phyloP scores from a whole-genome alignment of 2,113 vertebrate genomes.

The Anhinga rufa region DNA sequence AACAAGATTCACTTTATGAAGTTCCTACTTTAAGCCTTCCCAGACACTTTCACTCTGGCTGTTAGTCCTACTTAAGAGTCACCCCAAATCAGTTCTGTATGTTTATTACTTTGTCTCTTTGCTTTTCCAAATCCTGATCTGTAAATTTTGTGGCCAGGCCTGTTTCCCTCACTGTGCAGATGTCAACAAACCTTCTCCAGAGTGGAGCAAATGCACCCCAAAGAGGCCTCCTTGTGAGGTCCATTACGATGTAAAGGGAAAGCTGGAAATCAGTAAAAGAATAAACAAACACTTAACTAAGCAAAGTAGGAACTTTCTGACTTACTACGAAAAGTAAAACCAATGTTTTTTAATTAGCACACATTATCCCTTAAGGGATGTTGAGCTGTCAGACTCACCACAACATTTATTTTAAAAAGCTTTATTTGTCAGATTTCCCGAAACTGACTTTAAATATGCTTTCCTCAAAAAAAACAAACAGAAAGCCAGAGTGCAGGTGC shows the following conservation, averaged over 20 bases:
- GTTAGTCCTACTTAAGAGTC: slow-evolving; percentile 76
- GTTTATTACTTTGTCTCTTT: slow-evolving; percentile 52
- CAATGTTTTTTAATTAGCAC: neutral
- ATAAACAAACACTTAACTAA: slow-evolving; percentile 8
- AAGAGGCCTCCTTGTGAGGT: slow-evolving; percentile 59
- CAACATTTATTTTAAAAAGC: neutral
- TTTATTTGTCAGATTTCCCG: neutral
- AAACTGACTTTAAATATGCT: neutral
- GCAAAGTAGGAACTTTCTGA: neutral
- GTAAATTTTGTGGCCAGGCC: neutral
- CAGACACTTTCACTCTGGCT: slow-evolving; percentile 72
- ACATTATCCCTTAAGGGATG: neutral
- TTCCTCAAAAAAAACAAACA: neutral
- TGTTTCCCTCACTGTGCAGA: slow-evolving; percentile 30
- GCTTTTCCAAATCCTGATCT: slow-evolving; percentile 51
- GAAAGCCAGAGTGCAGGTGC: neutral
- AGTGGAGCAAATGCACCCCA: neutral
- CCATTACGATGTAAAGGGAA: neutral
- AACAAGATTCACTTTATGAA: slow-evolving; percentile 60
- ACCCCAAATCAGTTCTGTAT: slow-evolving; percentile 84
- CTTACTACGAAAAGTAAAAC: neutral
- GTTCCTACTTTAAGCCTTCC: slow-evolving; percentile 81
- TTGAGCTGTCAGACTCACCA: neutral
- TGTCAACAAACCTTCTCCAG: slow-evolving; percentile 53
- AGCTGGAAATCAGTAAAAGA: neutral